Evolutionary conservation across 2,797 vertebrate species (phyloP), one percentile per base, ranked within the genome.

Genomic region (Ctenopoma kingsleyae): DNA sequence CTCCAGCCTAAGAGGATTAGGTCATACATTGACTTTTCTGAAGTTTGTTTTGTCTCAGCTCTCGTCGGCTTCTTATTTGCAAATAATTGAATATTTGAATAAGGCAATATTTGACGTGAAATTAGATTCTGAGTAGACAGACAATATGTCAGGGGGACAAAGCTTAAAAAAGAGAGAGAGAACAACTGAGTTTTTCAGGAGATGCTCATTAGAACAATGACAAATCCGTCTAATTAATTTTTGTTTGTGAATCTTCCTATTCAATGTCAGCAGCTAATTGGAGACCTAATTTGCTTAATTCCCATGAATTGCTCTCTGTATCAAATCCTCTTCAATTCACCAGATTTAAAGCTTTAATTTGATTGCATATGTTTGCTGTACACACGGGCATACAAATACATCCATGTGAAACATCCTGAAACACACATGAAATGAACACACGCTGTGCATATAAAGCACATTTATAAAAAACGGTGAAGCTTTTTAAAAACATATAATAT

Each of bases 281-380:
- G 91, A 90, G 83, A 78, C 84, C 91, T 93, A 91, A 94, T 93
- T 93, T 94, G 93, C 87, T 93, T 93, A 94, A 94, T 92, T 93
- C 91, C 90, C 87, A 92, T 90, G 90, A 94, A 93, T 86, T 84
- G 76, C 84, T 84, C 87, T 89, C 85, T 73, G 86, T 82, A 87
- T 92, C 85, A 93, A 95, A 94, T 94, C 93, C 94, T 92, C 90
- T 93, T 93, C 89, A 89, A 88, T 94, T 93, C 88, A 83, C 81
- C 89, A 91, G 93, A 91, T 94, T 95, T 94, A 93, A 76, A 88
- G 92, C 86, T 93, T 93, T 94, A 93, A 91, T 94, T 91, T 92
- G 87, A 86, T 90, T 95, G 92, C 91, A 93, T 93, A 91, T 94
- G 92, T 88, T 88, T 93, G 84, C 83, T 84, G 74, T 48, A 72